Evolutionary conservation across 2,113 vertebrate species (phyloP).

Genomic region (Oncorhynchus masou): DNA sequence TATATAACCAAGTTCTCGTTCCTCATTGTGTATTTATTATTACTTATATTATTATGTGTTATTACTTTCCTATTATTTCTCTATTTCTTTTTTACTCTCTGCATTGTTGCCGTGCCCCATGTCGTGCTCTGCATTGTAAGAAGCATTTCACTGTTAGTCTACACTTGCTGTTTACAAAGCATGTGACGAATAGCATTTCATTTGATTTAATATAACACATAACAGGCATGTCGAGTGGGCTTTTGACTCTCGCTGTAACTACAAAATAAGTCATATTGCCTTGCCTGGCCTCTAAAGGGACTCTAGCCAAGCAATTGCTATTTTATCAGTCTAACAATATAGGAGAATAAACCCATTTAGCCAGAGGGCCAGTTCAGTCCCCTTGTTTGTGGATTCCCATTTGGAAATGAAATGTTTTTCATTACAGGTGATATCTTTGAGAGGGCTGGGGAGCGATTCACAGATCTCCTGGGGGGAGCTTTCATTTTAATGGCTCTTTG

Average conservation of each 20-base stretch:
- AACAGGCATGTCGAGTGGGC: slow-evolving; percentile 11
- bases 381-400: slow-evolving; percentile 29
- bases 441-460: slow-evolving; percentile 12
- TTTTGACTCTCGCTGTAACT: slow-evolving; percentile 33
- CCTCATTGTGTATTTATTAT: too few species aligned
- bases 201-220: background rate
- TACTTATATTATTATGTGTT: too few species aligned
- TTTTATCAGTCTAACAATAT: slow-evolving; percentile 46
- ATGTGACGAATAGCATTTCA: too few species aligned
- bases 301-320: slow-evolving; percentile 27
- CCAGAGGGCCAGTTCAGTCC: slow-evolving; percentile 16
- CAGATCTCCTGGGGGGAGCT: too few species aligned
- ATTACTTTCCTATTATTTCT: too few species aligned
- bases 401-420: slow-evolving; percentile 53
- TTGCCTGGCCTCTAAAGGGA: slow-evolving; percentile 40
- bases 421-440: slow-evolving; percentile 30
- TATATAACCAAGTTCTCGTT: too few species aligned
- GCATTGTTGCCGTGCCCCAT: too few species aligned
- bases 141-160: too few species aligned
- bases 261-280: slow-evolving; percentile 45
- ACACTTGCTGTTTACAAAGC: too few species aligned
- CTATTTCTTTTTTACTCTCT: too few species aligned
- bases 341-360: slow-evolving; percentile 43
- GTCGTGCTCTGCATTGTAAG: too few species aligned
- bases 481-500: background rate